Percentiles rank a stretch among this genome's conserved stretches.
Evolutionary conservation across 1,140 invertebrate genomes (phyloP).

Genomic region (Scylla paramamosain): DNA sequence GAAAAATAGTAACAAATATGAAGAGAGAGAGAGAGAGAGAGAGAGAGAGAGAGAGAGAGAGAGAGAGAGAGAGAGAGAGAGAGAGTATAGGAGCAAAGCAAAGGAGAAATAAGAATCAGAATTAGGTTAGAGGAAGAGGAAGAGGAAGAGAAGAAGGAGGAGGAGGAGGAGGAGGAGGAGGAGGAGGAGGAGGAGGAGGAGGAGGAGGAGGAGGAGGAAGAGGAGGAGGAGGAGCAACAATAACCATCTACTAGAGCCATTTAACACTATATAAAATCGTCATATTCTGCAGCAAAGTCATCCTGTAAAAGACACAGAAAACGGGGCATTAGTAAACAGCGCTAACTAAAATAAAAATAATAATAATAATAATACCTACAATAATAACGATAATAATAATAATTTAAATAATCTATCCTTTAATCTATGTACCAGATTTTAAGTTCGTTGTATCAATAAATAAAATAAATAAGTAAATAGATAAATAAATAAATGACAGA

Average conservation of each 20-base stretch:
- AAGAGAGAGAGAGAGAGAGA: background rate
- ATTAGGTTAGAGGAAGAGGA: background rate
- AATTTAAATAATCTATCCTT: too few relatives aligned
- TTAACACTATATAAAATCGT: constrained; percentile 70
- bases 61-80: background rate
- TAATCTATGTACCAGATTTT: too few relatives aligned
- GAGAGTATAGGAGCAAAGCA: background rate
- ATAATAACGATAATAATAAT: too few relatives aligned
- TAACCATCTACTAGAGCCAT: constrained; percentile 48
- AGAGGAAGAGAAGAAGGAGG: background rate
- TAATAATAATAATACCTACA: too few relatives aligned
- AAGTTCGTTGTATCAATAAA: too few relatives aligned
- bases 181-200: background rate
- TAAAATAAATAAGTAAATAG: too few relatives aligned
- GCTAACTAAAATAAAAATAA: too few relatives aligned
- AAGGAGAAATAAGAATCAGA: background rate
- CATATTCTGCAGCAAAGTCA: constrained; percentile 61
- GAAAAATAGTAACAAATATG: too few relatives aligned
- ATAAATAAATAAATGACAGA: too few relatives aligned
- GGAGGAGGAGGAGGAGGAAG: background rate
- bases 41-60: background rate
- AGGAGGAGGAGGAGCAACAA: constrained; percentile 34
- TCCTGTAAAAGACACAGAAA: constrained; percentile 60
- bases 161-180: background rate
- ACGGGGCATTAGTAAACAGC: too few relatives aligned